Evolutionary conservation across 2,113 vertebrate species (phyloP), one percentile per base, ranked within the genome.

Genomic region (Chaetops frenatus): DNA sequence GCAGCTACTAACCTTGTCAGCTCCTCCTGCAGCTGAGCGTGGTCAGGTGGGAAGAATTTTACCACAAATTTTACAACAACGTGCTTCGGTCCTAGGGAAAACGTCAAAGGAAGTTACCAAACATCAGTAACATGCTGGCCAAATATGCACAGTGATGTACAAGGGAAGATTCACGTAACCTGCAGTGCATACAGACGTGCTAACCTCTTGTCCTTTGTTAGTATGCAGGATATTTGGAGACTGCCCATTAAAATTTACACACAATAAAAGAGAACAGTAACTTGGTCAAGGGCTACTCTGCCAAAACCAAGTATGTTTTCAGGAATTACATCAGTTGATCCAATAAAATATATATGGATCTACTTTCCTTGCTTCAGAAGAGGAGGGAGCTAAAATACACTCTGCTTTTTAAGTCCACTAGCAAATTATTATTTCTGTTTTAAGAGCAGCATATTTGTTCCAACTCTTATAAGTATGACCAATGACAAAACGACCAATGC

Each of bases 1-100:
- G 17, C 53, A 86, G 78, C 65, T 87, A 98, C 98, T 98, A 93
- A 99, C 99, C 99, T 99, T 78, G 99, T 99, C 90, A 99, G 97
- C 84, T 99, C 99, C 92, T 99, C 99, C 97, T 99, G 98, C n/a
- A 99, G 98, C 92, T 99, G 99, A 61, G 99, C 98, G 0, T 99
- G 99, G 94, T 99, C 99, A 9, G 99, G 99, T 40, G 99, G 99
- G 86, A 99, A 99, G 97, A 99, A 99, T 97, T 99, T 99, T 96
- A 99, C 99, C 92, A 99, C 99, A 93, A 99, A 99, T 96, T 98
- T 99, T 91, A 99, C 97, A 76, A 98, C 98, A 33, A 98, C 98
- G 15, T 99, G 98, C 95, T 99, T 99, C 8, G 99, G 99, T 91
- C 99, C 99, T 99, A 92, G 35, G 64, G 44, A 58, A 90, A 93